These are phyloP conservation scores for Drosophila lowei DNA, from an alignment of 1,140 invertebrate genomes.

Conservation along the genomic window DNA sequence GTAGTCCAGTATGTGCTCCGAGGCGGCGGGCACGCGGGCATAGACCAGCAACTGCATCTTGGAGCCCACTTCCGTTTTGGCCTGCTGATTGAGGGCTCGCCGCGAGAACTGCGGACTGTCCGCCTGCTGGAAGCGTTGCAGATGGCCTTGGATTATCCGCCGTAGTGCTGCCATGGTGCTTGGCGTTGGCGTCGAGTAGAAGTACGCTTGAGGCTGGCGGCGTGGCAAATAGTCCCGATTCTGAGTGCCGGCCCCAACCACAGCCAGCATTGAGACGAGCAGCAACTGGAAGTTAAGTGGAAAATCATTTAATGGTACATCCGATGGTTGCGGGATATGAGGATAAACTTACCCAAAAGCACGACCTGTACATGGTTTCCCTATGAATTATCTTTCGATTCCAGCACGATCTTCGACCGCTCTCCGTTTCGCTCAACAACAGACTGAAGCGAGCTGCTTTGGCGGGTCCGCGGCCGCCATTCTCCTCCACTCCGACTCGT, in stretches of 20 bases:
- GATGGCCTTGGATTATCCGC: constrained; percentile 58
- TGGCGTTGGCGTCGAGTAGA: constrained; percentile 37
- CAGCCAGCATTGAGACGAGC: constrained; percentile 27
- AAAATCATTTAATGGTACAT: background rate
- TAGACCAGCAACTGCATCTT: constrained; percentile 41
- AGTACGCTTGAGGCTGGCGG: constrained; percentile 39
- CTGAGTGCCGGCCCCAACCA: constrained; percentile 27
- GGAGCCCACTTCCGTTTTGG: constrained; percentile 22
- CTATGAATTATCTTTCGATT: constrained; percentile 7
- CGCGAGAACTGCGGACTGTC: constrained; percentile 42
- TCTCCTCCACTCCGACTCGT: constrained; percentile 41
- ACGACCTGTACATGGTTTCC: constrained; percentile 56
- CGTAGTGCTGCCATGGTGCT: constrained; percentile 59
- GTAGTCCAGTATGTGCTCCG: constrained; percentile 40
- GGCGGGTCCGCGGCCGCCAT: constrained; percentile 8
- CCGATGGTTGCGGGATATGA: no score
- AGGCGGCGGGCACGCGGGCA: constrained; percentile 16
- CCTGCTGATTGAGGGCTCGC: constrained; percentile 8
- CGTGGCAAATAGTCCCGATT: constrained; percentile 53
- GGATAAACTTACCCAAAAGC: constrained; percentile 40
- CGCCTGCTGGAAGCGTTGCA: constrained; percentile 63
- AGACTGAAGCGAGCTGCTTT: constrained; percentile 47
- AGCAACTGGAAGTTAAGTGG: constrained; percentile 61
- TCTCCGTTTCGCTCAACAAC: constrained; percentile 48
- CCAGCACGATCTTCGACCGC: constrained; percentile 23